Percentiles rank a stretch among this genome's conserved stretches.
phyloP scores from a whole-genome alignment of 64 coral and sea anemone species.

The Stichodactyla helianthus region DNA sequence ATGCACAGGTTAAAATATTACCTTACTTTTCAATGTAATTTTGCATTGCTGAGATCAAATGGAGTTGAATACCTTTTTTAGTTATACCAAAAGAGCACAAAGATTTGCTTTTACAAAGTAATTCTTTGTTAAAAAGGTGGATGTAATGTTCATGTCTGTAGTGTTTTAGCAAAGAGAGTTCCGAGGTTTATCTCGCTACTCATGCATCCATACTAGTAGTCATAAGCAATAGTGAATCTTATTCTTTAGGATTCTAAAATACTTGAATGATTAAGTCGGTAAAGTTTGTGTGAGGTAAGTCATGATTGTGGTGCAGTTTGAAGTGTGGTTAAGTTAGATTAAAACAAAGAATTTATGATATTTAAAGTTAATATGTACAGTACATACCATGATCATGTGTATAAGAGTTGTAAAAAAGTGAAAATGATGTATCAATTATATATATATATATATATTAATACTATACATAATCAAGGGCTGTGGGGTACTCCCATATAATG shows the following conservation, averaged over 20 bases:
- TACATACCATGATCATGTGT: constrained; percentile 19
- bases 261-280: neutral
- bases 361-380: constrained; percentile 28
- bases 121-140: neutral
- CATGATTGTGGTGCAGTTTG: neutral
- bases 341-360: constrained; percentile 13
- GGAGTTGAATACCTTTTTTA: neutral
- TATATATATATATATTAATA: neutral
- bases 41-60: neutral
- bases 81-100: neutral
- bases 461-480: neutral
- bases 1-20: neutral
- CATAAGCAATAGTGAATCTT: neutral
- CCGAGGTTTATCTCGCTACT: neutral
- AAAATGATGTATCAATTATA: constrained; percentile 4
- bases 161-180: neutral
- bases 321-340: neutral
- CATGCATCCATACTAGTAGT: neutral
- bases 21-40: neutral
- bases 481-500: neutral
- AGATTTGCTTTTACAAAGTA: constrained; percentile 2
- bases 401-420: constrained; percentile 17
- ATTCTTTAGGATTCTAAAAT: neutral
- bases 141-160: neutral
- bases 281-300: neutral